Conservation (phyloP, 2,888 invertebrate species). For the Standfussiana lucernea region DNA sequence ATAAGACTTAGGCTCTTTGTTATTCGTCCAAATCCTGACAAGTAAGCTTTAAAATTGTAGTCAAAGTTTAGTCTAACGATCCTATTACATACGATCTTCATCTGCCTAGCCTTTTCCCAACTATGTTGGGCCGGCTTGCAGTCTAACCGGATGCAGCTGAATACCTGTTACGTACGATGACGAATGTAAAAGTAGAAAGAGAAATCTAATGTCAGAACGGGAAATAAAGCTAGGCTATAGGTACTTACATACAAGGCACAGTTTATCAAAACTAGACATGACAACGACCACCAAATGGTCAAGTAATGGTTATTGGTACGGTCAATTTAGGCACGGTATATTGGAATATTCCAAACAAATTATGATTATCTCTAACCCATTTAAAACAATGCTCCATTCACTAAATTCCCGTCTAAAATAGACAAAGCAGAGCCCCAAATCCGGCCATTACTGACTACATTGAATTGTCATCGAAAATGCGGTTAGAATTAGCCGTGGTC, state of each 20-base stretch:
- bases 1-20: neutral
- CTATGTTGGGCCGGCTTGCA: no score
- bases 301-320: no score
- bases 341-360: slow-evolving; percentile 30
- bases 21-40: neutral
- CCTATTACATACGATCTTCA: neutral
- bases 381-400: slow-evolving; percentile 40
- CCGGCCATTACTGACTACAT: slow-evolving; percentile 51
- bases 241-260: neutral
- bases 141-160: no score
- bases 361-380: slow-evolving; percentile 40
- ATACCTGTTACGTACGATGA: neutral
- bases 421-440: slow-evolving; percentile 58
- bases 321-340: neutral
- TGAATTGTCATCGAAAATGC: slow-evolving; percentile 61
- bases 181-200: neutral
- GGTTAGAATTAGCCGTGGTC: slow-evolving; percentile 56
- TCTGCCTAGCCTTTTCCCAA: no score
- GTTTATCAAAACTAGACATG: slow-evolving; percentile 6
- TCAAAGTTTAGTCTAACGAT: neutral
- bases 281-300: neutral
- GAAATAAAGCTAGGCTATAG: neutral
- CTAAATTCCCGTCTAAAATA: slow-evolving; percentile 45
- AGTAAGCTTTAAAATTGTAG: neutral
- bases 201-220: neutral